A percentile compares a stretch with the other conserved stretches of the same genome.
These are phyloP conservation scores for Falcunculus frontatus DNA, from an alignment of 2,113 vertebrate genomes.

Conservation along the genomic window DNA sequence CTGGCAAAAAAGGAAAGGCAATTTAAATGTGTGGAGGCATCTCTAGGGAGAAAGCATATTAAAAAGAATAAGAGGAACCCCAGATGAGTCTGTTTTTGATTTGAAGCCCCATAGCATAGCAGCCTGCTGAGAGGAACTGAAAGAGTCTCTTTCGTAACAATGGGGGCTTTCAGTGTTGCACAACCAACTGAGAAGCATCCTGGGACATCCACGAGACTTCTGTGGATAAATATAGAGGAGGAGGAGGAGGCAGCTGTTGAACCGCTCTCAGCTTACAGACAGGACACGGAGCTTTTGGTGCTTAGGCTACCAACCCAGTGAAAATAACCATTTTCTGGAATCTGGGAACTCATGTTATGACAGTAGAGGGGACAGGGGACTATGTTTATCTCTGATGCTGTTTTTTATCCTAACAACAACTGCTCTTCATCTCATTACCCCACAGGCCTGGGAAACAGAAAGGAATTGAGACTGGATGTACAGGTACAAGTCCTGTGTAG, in stretches of 20 bases:
- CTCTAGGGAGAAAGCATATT: background rate
- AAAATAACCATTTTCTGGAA: background rate
- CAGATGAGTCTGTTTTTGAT: background rate
- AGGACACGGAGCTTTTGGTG: background rate
- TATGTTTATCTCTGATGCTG: background rate
- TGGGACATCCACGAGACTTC: background rate
- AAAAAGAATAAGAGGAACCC: background rate
- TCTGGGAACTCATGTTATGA: background rate
- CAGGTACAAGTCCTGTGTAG: background rate
- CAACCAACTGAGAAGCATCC: background rate
- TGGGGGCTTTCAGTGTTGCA: background rate
- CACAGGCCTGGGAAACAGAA: background rate
- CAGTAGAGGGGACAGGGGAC: background rate
- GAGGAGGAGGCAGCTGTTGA: background rate
- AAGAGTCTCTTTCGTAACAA: constrained; percentile 24
- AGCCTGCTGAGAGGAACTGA: constrained; percentile 29
- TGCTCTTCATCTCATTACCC: background rate
- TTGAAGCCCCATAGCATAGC: background rate
- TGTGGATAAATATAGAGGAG: constrained; percentile 11
- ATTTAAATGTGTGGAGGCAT: background rate
- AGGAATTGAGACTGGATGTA: background rate
- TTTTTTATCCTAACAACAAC: background rate
- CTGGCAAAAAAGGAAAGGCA: constrained; percentile 28
- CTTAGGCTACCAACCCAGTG: background rate
- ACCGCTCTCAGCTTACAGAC: background rate